Conservation (phyloP, 2,888 invertebrate species). For the Dryocosmus kuriphilus region DNA sequence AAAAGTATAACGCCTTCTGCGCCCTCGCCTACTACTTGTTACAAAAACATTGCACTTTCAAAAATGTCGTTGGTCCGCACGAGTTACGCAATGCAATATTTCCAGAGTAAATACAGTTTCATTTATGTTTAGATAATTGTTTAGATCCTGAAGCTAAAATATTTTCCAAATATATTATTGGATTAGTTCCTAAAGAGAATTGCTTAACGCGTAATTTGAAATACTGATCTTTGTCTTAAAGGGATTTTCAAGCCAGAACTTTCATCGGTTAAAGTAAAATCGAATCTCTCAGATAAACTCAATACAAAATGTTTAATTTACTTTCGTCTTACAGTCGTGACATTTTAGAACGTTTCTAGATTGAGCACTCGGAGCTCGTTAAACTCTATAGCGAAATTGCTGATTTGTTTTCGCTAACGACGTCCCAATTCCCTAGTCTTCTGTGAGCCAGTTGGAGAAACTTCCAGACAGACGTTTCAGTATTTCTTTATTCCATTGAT, state of each 20-base stretch:
- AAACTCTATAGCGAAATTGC: slow-evolving; percentile 63
- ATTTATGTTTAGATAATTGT: no score
- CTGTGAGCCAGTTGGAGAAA: neutral
- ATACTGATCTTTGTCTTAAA: neutral
- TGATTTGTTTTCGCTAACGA: slow-evolving; percentile 69
- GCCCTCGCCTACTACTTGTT: no score
- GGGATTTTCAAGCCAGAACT: neutral
- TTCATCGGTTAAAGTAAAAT: slow-evolving; percentile 48
- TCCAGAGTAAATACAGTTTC: no score
- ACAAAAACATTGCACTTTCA: no score
- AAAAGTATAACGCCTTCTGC: no score
- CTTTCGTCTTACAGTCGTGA: slow-evolving; percentile 53
- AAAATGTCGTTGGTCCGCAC: no score
- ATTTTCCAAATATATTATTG: no score
- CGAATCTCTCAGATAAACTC: slow-evolving; percentile 57
- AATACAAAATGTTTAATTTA: slow-evolving; percentile 66
- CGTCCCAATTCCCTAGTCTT: slow-evolving; percentile 45
- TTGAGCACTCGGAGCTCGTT: slow-evolving; percentile 63
- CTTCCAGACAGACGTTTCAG: slow-evolving; percentile 3
- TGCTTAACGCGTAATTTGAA: neutral
- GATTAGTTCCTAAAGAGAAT: neutral
- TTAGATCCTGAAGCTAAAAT: no score
- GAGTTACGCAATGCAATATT: no score
- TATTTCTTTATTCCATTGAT: slow-evolving; percentile 8
- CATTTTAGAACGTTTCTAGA: slow-evolving; percentile 50